These are phyloP conservation scores for Trypoxylus dichotomus DNA, from an alignment of 1,140 invertebrate species.

Conservation along the genomic window DNA sequence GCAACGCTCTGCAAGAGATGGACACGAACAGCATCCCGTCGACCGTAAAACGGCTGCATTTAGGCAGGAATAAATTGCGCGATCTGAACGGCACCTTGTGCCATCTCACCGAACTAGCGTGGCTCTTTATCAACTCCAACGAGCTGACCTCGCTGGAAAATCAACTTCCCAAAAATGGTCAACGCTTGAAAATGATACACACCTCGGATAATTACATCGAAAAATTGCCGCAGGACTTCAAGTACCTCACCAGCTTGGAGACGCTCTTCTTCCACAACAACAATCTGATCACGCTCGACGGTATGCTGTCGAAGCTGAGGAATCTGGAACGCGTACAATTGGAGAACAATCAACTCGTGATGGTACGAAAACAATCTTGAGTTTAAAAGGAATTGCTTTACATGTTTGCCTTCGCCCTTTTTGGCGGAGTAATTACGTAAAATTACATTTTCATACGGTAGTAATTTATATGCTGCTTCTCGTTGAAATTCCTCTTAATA, in stretches of 20 bases:
- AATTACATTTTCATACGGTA: no score
- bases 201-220: constrained; percentile 71
- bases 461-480: no score
- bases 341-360: constrained; percentile 72
- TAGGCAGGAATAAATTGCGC: constrained; percentile 71
- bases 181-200: constrained; percentile 68
- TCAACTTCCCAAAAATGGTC: constrained; percentile 68
- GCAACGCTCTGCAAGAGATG: constrained; percentile 63
- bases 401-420: no score
- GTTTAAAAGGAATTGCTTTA: no score
- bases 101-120: constrained; percentile 69
- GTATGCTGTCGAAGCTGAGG: constrained; percentile 67
- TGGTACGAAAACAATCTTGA: constrained; percentile 55
- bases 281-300: constrained; percentile 67
- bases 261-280: constrained; percentile 72
- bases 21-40: constrained; percentile 54
- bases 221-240: constrained; percentile 68
- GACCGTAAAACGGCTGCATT: constrained; percentile 66
- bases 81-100: constrained; percentile 73
- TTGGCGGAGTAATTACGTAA: not conserved
- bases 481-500: no score
- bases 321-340: constrained; percentile 67
- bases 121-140: constrained; percentile 77
- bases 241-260: constrained; percentile 65
- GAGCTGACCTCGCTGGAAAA: constrained; percentile 71